Evolutionary conservation across 2,797 vertebrate genomes (phyloP).

Genomic region (Erethizon dorsatum): DNA sequence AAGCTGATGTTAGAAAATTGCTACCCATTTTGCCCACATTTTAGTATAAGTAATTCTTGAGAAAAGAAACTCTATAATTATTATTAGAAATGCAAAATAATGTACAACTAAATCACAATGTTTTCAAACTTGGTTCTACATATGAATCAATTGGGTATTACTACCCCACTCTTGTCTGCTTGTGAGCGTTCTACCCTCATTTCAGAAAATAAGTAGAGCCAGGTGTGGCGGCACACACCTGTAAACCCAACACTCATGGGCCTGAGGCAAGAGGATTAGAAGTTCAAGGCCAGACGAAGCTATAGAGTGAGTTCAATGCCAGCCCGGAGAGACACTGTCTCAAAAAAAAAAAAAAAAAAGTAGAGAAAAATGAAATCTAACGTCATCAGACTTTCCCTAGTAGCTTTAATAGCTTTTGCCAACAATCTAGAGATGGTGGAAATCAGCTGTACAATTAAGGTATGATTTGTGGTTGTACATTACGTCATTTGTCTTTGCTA

Average conservation of each 20-base stretch:
- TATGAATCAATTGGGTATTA: not conserved
- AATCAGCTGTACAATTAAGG: not conserved
- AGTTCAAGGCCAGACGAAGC: not conserved
- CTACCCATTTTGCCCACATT: not conserved
- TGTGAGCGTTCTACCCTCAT: not conserved
- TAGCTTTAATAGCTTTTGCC: not conserved
- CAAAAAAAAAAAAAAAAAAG: not conserved
- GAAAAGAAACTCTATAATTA: not conserved
- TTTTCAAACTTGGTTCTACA: constrained; percentile 47
- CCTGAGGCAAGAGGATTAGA: not conserved
- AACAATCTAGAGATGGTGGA: not conserved
- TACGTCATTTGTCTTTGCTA: not conserved
- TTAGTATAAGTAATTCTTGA: not conserved
- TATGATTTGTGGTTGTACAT: not conserved
- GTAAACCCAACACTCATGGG: not conserved
- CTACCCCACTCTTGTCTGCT: not conserved
- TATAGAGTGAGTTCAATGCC: not conserved
- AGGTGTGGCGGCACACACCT: not conserved
- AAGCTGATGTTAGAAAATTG: not conserved
- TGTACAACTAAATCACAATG: constrained; percentile 20
- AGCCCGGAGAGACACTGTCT: not conserved
- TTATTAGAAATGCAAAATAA: not conserved
- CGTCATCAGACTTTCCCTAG: constrained; percentile 13
- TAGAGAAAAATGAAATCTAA: constrained; percentile 24
- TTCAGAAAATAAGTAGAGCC: constrained; percentile 27